These are phyloP conservation scores for Saccostrea glomerata DNA, from an alignment of 1,140 invertebrate species.

Conservation along the genomic window DNA sequence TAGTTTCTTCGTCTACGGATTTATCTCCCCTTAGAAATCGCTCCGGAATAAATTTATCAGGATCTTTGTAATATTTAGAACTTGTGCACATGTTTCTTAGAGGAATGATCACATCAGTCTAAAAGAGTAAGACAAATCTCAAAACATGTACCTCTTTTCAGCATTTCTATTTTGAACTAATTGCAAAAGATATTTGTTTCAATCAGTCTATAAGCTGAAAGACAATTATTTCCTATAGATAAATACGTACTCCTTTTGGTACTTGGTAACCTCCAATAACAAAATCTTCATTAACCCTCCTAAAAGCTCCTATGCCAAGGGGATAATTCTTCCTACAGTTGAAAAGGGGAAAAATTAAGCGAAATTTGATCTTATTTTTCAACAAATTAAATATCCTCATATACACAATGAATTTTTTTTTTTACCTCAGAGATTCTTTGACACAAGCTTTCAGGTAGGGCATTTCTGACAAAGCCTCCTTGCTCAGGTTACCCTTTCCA, in stretches of 20 bases:
- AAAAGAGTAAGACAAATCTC: not conserved
- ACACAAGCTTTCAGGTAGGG: constrained; percentile 43
- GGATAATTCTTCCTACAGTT: constrained; percentile 10
- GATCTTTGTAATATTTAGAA: constrained; percentile 85
- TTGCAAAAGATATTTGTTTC: no score
- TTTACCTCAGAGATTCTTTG: constrained; percentile 47
- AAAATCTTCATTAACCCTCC: constrained; percentile 38
- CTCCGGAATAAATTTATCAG: constrained; percentile 88
- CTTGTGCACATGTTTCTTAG: constrained; percentile 18
- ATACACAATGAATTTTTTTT: not conserved
- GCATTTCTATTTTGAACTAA: no score
- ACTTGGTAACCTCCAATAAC: constrained; percentile 43
- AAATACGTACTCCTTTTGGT: constrained; percentile 46
- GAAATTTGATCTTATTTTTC: no score
- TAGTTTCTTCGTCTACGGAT: constrained; percentile 20
- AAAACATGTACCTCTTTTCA: no score
- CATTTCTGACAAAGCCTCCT: constrained; percentile 17
- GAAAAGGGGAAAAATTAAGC: not conserved
- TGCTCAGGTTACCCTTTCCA: not conserved
- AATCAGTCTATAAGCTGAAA: no score
- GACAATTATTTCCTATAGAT: no score
- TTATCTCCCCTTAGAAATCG: constrained; percentile 85
- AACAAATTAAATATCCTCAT: no score
- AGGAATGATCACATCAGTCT: constrained; percentile 16
- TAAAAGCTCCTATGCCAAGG: not conserved